A percentile compares a stretch with the other conserved stretches of the same genome.
phyloP scores from a whole-genome alignment of 1,140 invertebrate species.

The Dendrolimus kikuchii region DNA sequence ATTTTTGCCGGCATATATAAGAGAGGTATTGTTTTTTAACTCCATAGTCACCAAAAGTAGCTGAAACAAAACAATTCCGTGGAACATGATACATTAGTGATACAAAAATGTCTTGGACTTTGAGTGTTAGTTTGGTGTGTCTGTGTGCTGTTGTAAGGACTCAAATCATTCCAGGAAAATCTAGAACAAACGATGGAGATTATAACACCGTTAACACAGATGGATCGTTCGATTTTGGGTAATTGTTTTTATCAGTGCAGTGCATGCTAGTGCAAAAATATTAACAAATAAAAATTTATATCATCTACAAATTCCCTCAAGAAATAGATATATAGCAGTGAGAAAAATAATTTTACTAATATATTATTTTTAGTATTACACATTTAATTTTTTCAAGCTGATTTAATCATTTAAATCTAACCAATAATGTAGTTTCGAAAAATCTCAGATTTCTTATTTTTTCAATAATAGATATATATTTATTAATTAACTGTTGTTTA shows the following conservation, averaged over 20 bases:
- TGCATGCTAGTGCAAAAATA: background rate
- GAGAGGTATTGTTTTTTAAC: conserved; percentile 53
- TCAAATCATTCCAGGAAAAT: conserved; percentile 61
- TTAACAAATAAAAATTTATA: background rate
- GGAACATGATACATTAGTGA: conserved; percentile 14
- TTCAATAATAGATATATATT: no score
- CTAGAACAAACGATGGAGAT: conserved; percentile 63
- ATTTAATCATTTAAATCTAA: no score
- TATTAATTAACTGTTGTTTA: no score
- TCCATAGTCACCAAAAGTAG: conserved; percentile 39
- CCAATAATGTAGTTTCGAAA: no score
- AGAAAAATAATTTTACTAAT: no score
- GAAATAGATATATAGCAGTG: no score
- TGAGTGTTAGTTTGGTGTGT: conserved; percentile 41
- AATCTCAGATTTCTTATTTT: no score
- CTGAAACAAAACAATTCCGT: conserved; percentile 11
- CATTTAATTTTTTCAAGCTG: no score
- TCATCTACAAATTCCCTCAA: background rate
- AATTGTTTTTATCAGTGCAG: conserved; percentile 13
- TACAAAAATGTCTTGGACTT: conserved; percentile 51
- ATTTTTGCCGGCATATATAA: conserved; percentile 64
- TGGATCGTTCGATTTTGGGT: conserved; percentile 78
- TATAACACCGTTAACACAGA: conserved; percentile 75
- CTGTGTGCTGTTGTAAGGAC: conserved; percentile 46
- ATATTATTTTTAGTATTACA: no score